Percentiles rank a stretch among this genome's conserved stretches.
Conservation (phyloP, 1,140 invertebrate genomes). For the Lasioglossum baleicum region DNA sequence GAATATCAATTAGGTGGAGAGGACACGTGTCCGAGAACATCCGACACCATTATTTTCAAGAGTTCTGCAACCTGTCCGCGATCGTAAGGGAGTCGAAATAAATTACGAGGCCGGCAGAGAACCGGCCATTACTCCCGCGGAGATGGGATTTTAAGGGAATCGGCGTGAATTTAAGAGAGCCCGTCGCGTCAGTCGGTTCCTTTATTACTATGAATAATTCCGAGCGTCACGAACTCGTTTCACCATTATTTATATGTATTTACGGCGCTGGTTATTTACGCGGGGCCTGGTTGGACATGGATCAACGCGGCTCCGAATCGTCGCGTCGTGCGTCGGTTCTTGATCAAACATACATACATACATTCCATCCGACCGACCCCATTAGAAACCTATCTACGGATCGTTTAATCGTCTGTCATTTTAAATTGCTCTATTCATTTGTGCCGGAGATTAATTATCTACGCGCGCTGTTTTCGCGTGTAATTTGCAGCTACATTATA, state of each 20-base stretch:
- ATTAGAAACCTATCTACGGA: background rate
- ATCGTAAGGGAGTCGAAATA: constrained; percentile 8
- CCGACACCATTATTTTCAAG: constrained; percentile 22
- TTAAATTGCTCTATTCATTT: background rate
- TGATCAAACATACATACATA: background rate
- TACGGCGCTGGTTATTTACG: constrained; percentile 25
- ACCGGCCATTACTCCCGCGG: background rate
- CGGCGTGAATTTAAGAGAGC: constrained; percentile 32
- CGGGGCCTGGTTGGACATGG: background rate
- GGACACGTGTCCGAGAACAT: background rate
- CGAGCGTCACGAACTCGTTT: constrained; percentile 21
- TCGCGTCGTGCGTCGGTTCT: background rate
- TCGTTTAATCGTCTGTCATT: constrained; percentile 2
- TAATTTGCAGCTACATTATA: background rate
- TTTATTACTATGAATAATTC: constrained; percentile 46
- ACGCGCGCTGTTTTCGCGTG: background rate
- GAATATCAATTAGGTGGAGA: background rate
- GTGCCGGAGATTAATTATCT: background rate
- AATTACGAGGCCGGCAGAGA: background rate
- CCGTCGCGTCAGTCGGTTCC: constrained; percentile 1
- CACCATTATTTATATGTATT: constrained; percentile 41
- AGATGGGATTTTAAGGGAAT: constrained; percentile 42
- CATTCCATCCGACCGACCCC: background rate
- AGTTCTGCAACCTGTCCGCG: background rate
- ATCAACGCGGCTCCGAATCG: background rate